Percentiles rank a stretch among this genome's conserved stretches.
Conservation (phyloP, 2,797 vertebrate species). For the Sebastes oblongus region DNA sequence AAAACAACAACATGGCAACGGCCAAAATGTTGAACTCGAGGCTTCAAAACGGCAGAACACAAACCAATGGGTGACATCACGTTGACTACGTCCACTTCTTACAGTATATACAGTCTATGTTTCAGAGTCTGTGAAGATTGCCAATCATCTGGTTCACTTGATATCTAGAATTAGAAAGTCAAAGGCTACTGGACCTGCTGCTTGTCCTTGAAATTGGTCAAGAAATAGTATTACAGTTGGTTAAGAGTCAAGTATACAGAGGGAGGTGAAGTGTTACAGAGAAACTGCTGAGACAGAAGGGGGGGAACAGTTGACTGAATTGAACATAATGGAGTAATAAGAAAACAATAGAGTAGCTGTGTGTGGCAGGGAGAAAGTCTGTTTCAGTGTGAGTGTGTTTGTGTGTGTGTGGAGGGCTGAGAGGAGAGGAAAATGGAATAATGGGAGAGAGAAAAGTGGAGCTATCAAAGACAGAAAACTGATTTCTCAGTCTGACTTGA, state of each 20-base stretch:
- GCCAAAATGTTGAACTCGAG: too few species aligned
- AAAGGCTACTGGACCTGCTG: not conserved
- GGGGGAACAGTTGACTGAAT: constrained; percentile 22
- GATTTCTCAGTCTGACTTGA: constrained; percentile 48
- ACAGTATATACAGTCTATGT: too few species aligned
- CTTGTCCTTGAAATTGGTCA: constrained; percentile 22
- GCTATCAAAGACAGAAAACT: constrained; percentile 50
- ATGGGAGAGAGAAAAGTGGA: constrained; percentile 38
- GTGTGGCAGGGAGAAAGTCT: not conserved
- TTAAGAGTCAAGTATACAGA: constrained; percentile 18
- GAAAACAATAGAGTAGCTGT: constrained; percentile 34
- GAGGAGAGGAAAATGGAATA: constrained; percentile 42
- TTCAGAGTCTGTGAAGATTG: not conserved
- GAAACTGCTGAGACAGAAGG: constrained; percentile 24
- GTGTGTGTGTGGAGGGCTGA: not conserved
- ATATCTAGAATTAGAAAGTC: not conserved
- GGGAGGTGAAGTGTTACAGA: constrained; percentile 19
- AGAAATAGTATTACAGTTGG: not conserved
- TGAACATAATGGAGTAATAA: constrained; percentile 53
- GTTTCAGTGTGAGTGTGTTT: not conserved
- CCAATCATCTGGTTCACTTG: not conserved
- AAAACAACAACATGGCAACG: too few species aligned
- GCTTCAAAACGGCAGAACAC: fast-evolving
- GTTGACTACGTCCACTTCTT: too few species aligned
- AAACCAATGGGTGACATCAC: too few species aligned